Conservation (phyloP, 2,113 vertebrate species). For the Dasyornis broadbenti region DNA sequence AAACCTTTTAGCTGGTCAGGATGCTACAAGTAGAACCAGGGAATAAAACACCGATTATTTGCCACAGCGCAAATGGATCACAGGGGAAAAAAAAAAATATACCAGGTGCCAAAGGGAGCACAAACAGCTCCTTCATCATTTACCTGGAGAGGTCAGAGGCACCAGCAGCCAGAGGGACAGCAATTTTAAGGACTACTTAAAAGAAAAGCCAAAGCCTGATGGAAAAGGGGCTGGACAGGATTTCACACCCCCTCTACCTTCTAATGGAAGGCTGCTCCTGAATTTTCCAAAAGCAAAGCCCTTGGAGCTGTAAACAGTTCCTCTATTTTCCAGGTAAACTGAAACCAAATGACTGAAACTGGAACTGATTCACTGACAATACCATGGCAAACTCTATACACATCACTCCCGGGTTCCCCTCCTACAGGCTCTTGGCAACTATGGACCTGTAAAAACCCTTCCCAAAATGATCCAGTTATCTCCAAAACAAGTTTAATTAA, state of each 20-base stretch:
- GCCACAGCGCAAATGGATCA: neutral
- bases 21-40: neutral
- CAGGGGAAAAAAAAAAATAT: neutral
- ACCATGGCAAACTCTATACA: neutral
- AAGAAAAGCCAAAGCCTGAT: neutral
- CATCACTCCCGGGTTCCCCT: neutral
- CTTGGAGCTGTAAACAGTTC: neutral
- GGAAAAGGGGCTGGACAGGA: neutral
- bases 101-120: neutral
- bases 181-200: neutral
- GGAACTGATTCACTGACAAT: neutral
- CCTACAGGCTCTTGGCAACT: neutral
- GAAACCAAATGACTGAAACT: neutral
- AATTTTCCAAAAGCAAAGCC: neutral
- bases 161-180: neutral
- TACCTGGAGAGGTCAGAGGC: neutral
- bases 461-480: neutral
- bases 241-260: neutral
- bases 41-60: slow-evolving; percentile 11
- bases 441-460: neutral
- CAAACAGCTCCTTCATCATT: neutral
- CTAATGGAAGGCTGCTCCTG: neutral
- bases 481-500: neutral
- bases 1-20: slow-evolving; percentile 47
- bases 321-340: neutral